Conservation (phyloP, 2,113 vertebrate species). For the rabbit (Oryctolagus cuniculus) region mOryCun1.1 NC_091438.1:45247501-45248000, state of each 20-base stretch:
- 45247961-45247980: conserved; percentile 53
- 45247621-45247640: conserved; percentile 58
- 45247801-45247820: background rate
- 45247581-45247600: background rate
- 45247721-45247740: background rate
- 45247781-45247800: background rate
- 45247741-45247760: too few relatives aligned
- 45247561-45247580: background rate
- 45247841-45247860: background rate
- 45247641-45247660: background rate
- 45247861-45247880: background rate
- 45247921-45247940: conserved; percentile 78
- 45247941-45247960: conserved; percentile 9
- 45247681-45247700: background rate
- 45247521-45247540: background rate
- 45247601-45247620: background rate
- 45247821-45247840: background rate
- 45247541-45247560: background rate
- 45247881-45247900: background rate
- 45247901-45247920: conserved; percentile 37
- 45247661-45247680: background rate
- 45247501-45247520: background rate
- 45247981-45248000: too few relatives aligned
- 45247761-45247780: background rate
- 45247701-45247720: background rate